Conservation (phyloP, 1,140 invertebrate genomes). For the Brachionus sp. region DNA sequence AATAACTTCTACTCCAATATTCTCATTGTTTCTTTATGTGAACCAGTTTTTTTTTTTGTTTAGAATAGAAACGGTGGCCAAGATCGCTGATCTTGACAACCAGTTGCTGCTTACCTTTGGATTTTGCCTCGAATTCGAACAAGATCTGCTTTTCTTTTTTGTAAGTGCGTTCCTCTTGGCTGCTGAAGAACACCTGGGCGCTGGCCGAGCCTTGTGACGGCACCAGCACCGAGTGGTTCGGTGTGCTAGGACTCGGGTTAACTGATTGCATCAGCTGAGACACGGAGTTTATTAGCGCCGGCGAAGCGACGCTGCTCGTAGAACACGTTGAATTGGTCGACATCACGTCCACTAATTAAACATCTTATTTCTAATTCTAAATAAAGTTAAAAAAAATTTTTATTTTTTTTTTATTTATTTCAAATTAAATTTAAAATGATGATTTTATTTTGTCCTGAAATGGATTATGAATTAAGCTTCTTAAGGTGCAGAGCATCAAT, state of each 20-base stretch:
- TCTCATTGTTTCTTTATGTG: neutral
- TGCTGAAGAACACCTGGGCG: slow-evolving; percentile 7
- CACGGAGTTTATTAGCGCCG: slow-evolving; percentile 13
- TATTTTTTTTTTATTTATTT: neutral
- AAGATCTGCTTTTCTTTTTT: slow-evolving; percentile 46
- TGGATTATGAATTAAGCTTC: neutral
- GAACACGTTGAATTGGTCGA: slow-evolving; percentile 14
- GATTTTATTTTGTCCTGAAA: neutral
- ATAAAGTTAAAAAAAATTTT: neutral
- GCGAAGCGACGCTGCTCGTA: neutral
- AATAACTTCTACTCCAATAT: slow-evolving; percentile 2
- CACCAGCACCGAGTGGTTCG: neutral
- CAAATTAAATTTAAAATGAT: neutral
- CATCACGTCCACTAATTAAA: neutral
- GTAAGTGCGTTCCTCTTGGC: slow-evolving; percentile 34
- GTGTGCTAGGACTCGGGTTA: neutral
- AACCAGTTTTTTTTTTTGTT: neutral
- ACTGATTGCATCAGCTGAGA: neutral
- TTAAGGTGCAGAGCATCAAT: slow-evolving; percentile 1
- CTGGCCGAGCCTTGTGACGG: neutral
- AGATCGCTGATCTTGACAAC: neutral
- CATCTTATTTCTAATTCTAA: neutral
- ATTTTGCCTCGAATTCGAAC: slow-evolving; percentile 23
- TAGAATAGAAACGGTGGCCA: neutral
- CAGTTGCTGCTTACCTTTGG: slow-evolving; percentile 4